Conservation (phyloP, 2,797 vertebrate genomes). For the Mastacembelus armatus region DNA sequence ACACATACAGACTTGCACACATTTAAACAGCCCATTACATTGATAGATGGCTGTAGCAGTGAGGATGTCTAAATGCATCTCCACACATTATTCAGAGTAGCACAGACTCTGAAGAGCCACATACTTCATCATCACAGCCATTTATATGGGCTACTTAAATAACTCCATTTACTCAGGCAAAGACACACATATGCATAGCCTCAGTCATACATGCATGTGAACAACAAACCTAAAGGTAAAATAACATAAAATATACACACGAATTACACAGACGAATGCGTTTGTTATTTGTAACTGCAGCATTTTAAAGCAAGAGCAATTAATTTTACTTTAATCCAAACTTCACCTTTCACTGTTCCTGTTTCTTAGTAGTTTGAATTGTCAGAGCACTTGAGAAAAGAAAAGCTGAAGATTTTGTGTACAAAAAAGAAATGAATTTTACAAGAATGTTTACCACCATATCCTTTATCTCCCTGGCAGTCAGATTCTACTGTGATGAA, state of each 20-base stretch:
- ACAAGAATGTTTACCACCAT: neutral
- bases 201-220: neutral
- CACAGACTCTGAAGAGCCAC: slow-evolving; percentile 50
- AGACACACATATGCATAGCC: neutral
- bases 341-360: too few relatives aligned
- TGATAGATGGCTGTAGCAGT: slow-evolving; percentile 53
- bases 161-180: slow-evolving; percentile 11
- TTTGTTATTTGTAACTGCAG: neutral
- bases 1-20: slow-evolving; percentile 27
- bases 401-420: neutral
- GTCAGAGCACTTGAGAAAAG: too few relatives aligned
- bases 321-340: neutral
- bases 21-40: slow-evolving; percentile 58
- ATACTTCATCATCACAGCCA: slow-evolving; percentile 57
- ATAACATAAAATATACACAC: neutral
- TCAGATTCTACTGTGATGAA: slow-evolving; percentile 2
- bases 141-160: slow-evolving; percentile 45
- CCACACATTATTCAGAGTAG: slow-evolving; percentile 61
- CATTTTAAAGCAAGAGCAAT: neutral
- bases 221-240: neutral
- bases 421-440: neutral
- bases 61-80: slow-evolving; percentile 63
- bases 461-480: slow-evolving; percentile 1
- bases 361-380: too few relatives aligned
- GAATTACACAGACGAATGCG: too few relatives aligned